A percentile compares a stretch with the other conserved stretches of the same genome.
Evolutionary conservation across 2,797 vertebrate genomes (phyloP).

Genomic region (Lepidocolaptes lacrymiger): DNA sequence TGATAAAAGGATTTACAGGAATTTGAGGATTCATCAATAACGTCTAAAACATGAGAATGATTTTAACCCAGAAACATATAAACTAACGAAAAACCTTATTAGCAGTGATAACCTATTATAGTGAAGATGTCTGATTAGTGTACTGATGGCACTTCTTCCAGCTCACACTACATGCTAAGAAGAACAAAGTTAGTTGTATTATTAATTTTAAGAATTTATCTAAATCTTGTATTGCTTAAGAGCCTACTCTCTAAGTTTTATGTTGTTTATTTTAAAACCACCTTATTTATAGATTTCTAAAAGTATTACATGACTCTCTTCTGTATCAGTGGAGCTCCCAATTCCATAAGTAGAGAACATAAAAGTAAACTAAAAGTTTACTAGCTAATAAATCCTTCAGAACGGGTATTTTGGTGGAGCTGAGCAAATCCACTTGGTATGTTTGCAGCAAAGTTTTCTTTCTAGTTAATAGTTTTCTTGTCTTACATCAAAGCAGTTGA

Average conservation of each 20-base stretch:
- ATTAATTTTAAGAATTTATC: background rate
- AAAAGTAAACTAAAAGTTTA: background rate
- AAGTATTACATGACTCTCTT: background rate
- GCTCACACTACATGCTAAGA: background rate
- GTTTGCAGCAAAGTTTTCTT: background rate
- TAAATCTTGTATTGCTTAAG: accelerated
- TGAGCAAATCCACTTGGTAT: background rate
- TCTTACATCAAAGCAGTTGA: background rate
- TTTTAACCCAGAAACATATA: background rate
- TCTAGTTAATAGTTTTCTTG: background rate
- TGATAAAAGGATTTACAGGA: background rate
- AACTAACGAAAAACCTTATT: background rate
- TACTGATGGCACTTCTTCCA: background rate
- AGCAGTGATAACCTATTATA: background rate
- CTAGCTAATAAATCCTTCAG: background rate
- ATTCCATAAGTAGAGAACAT: background rate
- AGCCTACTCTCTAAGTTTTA: background rate
- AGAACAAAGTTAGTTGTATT: background rate
- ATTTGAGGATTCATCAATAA: background rate
- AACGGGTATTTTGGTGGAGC: background rate
- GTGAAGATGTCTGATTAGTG: background rate
- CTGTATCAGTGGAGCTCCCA: background rate
- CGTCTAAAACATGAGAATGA: background rate
- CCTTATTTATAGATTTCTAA: background rate
- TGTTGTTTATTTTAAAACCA: background rate